Percentiles rank a stretch among this genome's conserved stretches.
phyloP scores from a whole-genome alignment of 1,140 invertebrate species.

The Antheraea pernyi region DNA sequence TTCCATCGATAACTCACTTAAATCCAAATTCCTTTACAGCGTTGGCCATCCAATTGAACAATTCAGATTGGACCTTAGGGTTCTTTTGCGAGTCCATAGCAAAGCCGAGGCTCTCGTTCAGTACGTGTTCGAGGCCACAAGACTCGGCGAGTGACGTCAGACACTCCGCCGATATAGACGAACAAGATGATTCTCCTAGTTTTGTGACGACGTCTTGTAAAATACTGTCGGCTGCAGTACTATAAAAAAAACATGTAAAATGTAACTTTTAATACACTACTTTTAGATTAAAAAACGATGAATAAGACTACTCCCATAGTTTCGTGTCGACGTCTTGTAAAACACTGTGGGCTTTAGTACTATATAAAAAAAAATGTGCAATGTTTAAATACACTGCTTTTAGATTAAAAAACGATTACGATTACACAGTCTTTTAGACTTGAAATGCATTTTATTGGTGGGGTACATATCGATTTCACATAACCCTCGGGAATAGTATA shows the following conservation, averaged over 20 bases:
- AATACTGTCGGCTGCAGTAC: constrained; percentile 87
- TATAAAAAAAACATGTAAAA: constrained; percentile 35
- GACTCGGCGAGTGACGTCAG: constrained; percentile 90
- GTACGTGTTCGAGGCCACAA: constrained; percentile 87
- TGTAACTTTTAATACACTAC: no score
- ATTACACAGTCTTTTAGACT: no score
- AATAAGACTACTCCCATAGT: no score
- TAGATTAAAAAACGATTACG: no score
- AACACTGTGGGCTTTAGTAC: no score
- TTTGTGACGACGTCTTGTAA: constrained; percentile 91
- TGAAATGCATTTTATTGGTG: no score
- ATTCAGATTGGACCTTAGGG: constrained; percentile 94
- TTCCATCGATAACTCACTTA: constrained; percentile 50
- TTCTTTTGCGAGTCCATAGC: constrained; percentile 92
- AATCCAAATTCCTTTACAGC: constrained; percentile 92
- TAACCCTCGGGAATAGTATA: no score
- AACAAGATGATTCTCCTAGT: constrained; percentile 91
- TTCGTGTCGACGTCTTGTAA: no score
- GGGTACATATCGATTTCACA: no score
- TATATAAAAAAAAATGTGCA: no score
- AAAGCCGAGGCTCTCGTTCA: constrained; percentile 84
- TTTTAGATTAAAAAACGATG: no score
- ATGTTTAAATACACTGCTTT: no score
- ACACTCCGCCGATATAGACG: constrained; percentile 84
- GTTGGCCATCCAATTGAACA: constrained; percentile 88